A percentile compares a stretch with the other conserved stretches of the same genome.
Conservation (phyloP, 2,888 invertebrate species). For the Acleris laterana region DNA sequence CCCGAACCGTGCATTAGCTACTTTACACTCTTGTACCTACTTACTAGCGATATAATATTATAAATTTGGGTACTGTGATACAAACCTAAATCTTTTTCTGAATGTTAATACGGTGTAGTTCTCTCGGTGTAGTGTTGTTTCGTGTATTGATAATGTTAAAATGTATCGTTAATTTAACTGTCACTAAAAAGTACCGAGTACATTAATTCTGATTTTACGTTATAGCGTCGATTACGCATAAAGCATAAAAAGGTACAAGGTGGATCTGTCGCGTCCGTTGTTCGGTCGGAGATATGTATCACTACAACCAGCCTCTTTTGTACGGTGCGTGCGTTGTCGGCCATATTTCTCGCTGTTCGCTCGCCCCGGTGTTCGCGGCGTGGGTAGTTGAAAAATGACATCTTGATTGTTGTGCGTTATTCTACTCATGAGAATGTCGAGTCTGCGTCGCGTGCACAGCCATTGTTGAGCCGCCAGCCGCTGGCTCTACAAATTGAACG, state of each 20-base stretch:
- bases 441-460: constrained; percentile 73
- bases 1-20: constrained; percentile 57
- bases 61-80: background rate
- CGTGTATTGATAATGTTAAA: constrained; percentile 33
- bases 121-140: constrained; percentile 10
- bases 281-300: constrained; percentile 76
- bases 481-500: constrained; percentile 80
- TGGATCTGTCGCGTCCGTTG: constrained; percentile 68
- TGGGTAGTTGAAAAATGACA: constrained; percentile 85
- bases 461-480: constrained; percentile 69
- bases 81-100: too few species aligned
- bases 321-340: constrained; percentile 77
- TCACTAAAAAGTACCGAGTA: constrained; percentile 27
- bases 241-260: constrained; percentile 63
- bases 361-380: constrained; percentile 68
- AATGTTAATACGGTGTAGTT: too few species aligned
- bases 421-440: constrained; percentile 81
- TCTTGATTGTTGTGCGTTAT: constrained; percentile 84
- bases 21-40: constrained; percentile 44
- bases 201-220: constrained; percentile 43
- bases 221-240: constrained; percentile 56
- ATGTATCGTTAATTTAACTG: constrained; percentile 27
- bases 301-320: constrained; percentile 77
- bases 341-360: constrained; percentile 77
- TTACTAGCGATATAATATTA: constrained; percentile 6